Conservation (phyloP, 1,140 invertebrate genomes). For the Drosophila pruinosa region DNA sequence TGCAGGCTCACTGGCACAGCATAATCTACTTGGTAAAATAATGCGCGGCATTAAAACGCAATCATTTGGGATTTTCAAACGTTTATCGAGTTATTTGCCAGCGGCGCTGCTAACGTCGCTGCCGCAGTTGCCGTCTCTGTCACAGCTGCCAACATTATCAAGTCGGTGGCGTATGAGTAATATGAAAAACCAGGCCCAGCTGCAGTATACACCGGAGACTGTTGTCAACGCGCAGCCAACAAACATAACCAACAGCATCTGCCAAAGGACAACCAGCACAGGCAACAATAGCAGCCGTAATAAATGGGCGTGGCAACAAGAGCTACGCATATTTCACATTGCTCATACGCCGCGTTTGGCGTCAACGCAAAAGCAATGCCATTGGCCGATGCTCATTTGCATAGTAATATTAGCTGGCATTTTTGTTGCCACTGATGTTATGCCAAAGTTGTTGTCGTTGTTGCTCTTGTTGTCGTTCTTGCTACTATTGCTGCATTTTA, state of each 20-base stretch:
- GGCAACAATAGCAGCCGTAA: background rate
- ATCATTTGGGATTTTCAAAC: constrained; percentile 83
- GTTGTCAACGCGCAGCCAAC: constrained; percentile 51
- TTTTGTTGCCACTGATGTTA: constrained; percentile 31
- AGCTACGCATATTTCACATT: constrained; percentile 68
- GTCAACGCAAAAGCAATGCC: constrained; percentile 45
- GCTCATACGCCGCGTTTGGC: constrained; percentile 66
- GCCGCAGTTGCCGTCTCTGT: constrained; percentile 21
- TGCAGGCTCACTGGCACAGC: constrained; percentile 79
- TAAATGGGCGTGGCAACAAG: constrained; percentile 51
- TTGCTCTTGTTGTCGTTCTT: constrained; percentile 37
- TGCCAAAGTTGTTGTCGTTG: constrained; percentile 33
- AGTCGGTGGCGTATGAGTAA: constrained; percentile 75
- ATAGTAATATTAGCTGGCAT: constrained; percentile 73
- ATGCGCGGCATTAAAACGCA: constrained; percentile 83
- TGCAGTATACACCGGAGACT: constrained; percentile 56
- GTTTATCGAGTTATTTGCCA: constrained; percentile 79
- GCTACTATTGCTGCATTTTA: constrained; percentile 63
- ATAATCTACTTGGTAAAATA: constrained; percentile 82
- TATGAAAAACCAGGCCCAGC: constrained; percentile 55
- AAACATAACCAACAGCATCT: constrained; percentile 33
- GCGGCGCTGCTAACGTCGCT: constrained; percentile 40
- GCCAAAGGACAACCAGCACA: constrained; percentile 21
- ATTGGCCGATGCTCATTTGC: constrained; percentile 70
- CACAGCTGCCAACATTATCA: constrained; percentile 19